Percentiles rank a stretch among this genome's conserved stretches.
Conservation (phyloP, 2,113 vertebrate species). For the Acrocephalus arundinaceus region DNA sequence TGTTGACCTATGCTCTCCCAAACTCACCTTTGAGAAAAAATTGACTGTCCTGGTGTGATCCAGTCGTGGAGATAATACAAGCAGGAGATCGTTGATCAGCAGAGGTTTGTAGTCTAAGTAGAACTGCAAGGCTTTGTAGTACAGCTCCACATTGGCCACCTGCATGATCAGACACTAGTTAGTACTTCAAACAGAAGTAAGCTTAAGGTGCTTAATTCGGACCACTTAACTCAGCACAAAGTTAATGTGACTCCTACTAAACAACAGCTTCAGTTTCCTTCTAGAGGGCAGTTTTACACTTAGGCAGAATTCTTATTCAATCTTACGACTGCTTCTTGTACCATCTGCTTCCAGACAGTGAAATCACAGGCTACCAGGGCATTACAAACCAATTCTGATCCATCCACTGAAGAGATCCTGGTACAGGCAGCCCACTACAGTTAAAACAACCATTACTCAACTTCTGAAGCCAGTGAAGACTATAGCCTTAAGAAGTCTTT, state of each 20-base stretch:
- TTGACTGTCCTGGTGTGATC: slow-evolving; percentile 87
- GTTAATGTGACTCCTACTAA: background rate
- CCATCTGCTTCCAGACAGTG: background rate
- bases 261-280: background rate
- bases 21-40: slow-evolving; percentile 86
- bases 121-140: slow-evolving; percentile 89
- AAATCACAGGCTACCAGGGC: background rate
- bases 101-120: slow-evolving; percentile 90
- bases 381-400: background rate
- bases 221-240: background rate
- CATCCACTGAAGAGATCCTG: background rate
- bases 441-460: background rate
- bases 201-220: background rate
- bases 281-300: background rate
- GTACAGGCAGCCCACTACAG: background rate
- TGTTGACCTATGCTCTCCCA: background rate
- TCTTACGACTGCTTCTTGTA: background rate
- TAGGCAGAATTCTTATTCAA: background rate
- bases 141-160: slow-evolving; percentile 91
- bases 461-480: background rate
- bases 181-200: background rate
- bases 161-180: slow-evolving; percentile 27
- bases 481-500: background rate
- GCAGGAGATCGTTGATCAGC: slow-evolving; percentile 86
- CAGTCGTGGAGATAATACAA: slow-evolving; percentile 86